These are phyloP conservation scores for Chrysochloris asiatica DNA, from an alignment of 2,113 vertebrate species.

Conservation along the genomic window DNA sequence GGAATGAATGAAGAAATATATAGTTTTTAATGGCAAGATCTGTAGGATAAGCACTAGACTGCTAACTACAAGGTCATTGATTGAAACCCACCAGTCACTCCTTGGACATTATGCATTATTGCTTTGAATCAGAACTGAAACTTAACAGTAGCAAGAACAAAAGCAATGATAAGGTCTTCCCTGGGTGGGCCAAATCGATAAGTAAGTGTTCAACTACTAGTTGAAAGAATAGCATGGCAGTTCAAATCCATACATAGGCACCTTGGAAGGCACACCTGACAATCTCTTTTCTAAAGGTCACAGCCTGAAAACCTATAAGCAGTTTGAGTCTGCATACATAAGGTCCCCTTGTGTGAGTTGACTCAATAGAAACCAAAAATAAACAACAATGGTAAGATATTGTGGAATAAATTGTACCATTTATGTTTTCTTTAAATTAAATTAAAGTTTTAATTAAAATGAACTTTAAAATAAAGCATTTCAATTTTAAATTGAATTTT, in stretches of 20 bases:
- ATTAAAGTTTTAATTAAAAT: no score
- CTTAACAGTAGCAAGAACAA: no score
- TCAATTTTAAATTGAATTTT: no score
- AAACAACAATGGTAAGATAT: background rate
- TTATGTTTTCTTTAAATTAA: background rate
- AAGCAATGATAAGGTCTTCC: no score
- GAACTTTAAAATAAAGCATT: background rate
- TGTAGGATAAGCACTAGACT: background rate
- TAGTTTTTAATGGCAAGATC: background rate
- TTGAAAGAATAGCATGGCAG: no score
- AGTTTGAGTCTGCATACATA: background rate
- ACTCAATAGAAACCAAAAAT: background rate
- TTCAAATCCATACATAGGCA: background rate
- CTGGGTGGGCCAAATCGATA: no score
- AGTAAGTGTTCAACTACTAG: no score
- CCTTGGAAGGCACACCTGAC: background rate
- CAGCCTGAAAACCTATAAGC: background rate
- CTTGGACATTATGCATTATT: no score
- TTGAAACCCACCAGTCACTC: no score
- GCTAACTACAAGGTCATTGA: background rate
- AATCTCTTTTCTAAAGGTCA: background rate
- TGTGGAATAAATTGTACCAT: background rate
- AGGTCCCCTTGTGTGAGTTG: background rate
- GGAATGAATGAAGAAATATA: background rate
- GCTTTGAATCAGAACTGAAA: no score